Evolutionary conservation across 2,888 invertebrate genomes (phyloP).

Genomic region (Piscicola geometra): DNA sequence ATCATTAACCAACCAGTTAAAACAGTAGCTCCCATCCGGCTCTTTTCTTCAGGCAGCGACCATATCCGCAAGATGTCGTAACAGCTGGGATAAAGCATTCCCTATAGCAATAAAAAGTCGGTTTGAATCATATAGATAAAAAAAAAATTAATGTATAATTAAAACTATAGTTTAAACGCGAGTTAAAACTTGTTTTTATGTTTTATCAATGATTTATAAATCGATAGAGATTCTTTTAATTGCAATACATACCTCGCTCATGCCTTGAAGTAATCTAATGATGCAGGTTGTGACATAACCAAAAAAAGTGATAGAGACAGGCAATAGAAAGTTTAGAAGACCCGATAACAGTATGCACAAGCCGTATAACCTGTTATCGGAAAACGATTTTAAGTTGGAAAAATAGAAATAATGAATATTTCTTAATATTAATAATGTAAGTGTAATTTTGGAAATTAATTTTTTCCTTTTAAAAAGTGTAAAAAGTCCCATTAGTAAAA

Average conservation of each 20-base stretch:
- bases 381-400: not conserved
- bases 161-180: not conserved
- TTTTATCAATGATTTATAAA: too few species aligned
- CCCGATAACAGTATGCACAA: conserved; percentile 49
- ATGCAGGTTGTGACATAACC: conserved; percentile 47
- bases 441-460: too few species aligned
- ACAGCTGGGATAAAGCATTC: conserved; percentile 50
- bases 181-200: too few species aligned
- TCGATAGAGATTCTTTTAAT: too few species aligned
- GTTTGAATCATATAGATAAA: too few species aligned
- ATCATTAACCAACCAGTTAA: conserved; percentile 47
- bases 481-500: too few species aligned
- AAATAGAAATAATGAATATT: not conserved
- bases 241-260: conserved; percentile 48
- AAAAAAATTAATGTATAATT: not conserved
- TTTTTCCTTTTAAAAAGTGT: too few species aligned
- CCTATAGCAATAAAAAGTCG: conserved; percentile 44
- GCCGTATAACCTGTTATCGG: conserved; percentile 50
- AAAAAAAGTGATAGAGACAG: conserved; percentile 46
- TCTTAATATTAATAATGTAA: too few species aligned
- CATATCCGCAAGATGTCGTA: conserved; percentile 52
- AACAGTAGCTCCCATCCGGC: conserved; percentile 49
- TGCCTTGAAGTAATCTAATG: conserved; percentile 50
- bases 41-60: conserved; percentile 50
- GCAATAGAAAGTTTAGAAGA: conserved; percentile 50